Evolutionary conservation across 2,797 vertebrate species (phyloP).

Genomic region (Tympanoctomys barrerae): DNA sequence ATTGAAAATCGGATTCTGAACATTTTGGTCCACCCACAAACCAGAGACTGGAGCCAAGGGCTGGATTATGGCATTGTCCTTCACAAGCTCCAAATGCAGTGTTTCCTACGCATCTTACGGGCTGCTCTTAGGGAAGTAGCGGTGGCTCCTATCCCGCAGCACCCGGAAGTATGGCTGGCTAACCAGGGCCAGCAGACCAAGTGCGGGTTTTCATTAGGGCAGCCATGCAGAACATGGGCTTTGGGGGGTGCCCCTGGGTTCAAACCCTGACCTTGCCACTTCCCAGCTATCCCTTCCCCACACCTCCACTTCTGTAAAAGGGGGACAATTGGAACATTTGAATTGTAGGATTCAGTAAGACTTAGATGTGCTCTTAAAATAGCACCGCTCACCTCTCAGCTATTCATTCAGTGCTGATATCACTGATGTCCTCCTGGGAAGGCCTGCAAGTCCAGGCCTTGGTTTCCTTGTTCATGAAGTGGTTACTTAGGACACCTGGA

Average conservation of each 20-base stretch:
- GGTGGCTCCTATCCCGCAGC: background rate
- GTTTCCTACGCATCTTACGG: background rate
- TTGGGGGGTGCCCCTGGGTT: background rate
- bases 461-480: background rate
- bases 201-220: accelerated
- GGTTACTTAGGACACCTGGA: background rate
- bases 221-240: background rate
- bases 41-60: background rate
- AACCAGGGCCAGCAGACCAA: background rate
- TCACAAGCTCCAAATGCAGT: background rate
- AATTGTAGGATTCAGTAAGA: accelerated
- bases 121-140: background rate
- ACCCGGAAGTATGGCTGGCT: background rate
- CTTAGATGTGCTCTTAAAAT: background rate
- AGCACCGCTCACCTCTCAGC: accelerated
- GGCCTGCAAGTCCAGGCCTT: background rate
- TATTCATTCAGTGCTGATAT: background rate
- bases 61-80: background rate
- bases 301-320: background rate
- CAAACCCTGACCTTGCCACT: background rate
- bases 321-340: too few species aligned
- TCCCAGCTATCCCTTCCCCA: background rate
- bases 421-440: background rate
- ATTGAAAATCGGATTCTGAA: slow-evolving; percentile 69
- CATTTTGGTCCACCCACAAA: slow-evolving; percentile 48